Evolutionary conservation across 2,113 vertebrate species (phyloP).

Genomic region (Esox niger): DNA sequence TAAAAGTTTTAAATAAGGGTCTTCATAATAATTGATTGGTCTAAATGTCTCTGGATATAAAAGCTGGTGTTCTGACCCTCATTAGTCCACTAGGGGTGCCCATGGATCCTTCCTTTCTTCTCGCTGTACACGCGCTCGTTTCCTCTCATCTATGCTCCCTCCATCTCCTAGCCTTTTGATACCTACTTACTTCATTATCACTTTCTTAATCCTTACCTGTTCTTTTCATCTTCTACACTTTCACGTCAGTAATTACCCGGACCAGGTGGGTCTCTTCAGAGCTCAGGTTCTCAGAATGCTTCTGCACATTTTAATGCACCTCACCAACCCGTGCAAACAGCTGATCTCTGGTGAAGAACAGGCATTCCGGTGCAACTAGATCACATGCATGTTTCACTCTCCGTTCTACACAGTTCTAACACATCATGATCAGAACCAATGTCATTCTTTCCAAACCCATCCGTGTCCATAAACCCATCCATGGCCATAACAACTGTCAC

Average conservation of each 20-base stretch:
- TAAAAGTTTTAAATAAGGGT: slow-evolving; percentile 68
- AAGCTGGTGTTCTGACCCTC: slow-evolving; percentile 77
- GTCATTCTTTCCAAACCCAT: background rate
- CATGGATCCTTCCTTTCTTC: slow-evolving; percentile 11
- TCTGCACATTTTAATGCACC: slow-evolving; percentile 4
- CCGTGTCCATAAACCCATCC: background rate
- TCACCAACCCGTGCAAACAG: background rate
- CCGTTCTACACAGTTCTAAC: background rate
- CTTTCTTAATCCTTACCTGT: background rate
- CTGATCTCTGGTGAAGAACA: background rate
- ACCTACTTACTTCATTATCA: background rate
- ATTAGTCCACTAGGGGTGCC: slow-evolving; percentile 66
- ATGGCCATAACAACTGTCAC: background rate
- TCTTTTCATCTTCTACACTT: background rate
- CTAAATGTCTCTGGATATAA: slow-evolving; percentile 66
- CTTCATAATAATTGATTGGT: slow-evolving; percentile 59
- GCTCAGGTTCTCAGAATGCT: background rate
- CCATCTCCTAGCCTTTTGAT: slow-evolving; percentile 20
- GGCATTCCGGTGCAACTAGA: background rate
- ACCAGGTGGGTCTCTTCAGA: background rate
- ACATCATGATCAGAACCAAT: background rate
- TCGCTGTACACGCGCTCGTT: background rate
- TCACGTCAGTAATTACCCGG: background rate
- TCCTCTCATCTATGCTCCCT: slow-evolving; percentile 23
- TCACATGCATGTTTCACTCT: background rate